Percentiles rank a stretch among this genome's conserved stretches.
phyloP scores from a whole-genome alignment of 1,140 invertebrate genomes.

The Drosophila chauvacae region DNA sequence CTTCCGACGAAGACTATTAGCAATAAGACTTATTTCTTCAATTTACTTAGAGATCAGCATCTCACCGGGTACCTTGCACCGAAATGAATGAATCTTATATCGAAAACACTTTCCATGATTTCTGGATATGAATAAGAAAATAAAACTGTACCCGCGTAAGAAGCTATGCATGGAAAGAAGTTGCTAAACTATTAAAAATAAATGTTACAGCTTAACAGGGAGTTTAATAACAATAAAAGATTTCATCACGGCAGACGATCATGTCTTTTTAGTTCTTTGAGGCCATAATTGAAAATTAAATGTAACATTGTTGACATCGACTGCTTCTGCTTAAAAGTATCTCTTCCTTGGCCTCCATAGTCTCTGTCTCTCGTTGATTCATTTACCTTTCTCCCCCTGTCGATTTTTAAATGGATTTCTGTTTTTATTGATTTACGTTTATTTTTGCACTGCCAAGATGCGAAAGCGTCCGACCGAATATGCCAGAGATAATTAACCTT shows the following conservation, averaged over 20 bases:
- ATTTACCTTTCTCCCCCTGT: conserved; percentile 8
- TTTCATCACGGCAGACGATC: background rate
- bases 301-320: conserved; percentile 13
- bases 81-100: background rate
- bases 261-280: background rate
- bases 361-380: conserved; percentile 40
- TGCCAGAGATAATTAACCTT: conserved; percentile 82
- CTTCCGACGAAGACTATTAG: background rate
- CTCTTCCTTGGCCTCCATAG: background rate
- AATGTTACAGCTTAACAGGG: background rate
- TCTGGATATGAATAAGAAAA: background rate
- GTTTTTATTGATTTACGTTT: conserved; percentile 61
- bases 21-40: background rate
- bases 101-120: background rate
- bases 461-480: conserved; percentile 67
- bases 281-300: conserved; percentile 1
- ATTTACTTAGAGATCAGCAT: background rate
- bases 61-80: background rate
- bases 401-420: conserved; percentile 36
- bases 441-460: conserved; percentile 52
- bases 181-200: background rate
- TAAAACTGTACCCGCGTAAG: background rate
- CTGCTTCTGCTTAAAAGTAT: background rate
- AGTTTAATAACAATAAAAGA: background rate
- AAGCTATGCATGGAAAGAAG: background rate